phyloP scores from a whole-genome alignment of 1,140 invertebrate species.

The Hydropsyche tenuis region DNA sequence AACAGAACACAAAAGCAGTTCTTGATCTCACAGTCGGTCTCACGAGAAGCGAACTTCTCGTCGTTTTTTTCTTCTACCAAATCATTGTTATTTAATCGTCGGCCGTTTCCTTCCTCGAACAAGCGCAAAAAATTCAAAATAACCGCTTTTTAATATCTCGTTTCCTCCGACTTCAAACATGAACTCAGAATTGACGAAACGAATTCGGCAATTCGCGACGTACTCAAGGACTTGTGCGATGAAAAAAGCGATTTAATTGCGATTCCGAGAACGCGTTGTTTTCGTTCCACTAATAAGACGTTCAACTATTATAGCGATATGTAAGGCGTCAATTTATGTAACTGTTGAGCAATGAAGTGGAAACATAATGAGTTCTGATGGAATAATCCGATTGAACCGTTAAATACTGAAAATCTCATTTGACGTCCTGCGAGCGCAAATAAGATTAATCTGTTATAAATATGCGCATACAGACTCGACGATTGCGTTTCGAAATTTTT shows the following conservation, averaged over 20 bases:
- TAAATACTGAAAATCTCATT: neutral
- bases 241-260: neutral
- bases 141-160: neutral
- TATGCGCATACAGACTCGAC: neutral
- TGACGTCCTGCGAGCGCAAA: neutral
- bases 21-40: neutral
- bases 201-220: no score
- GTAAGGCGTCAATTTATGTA: conserved; percentile 15
- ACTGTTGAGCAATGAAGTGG: conserved; percentile 27
- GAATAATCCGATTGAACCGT: conserved; percentile 7
- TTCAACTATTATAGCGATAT: neutral
- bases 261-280: neutral
- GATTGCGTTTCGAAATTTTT: neutral
- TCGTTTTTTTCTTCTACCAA: neutral
- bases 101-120: neutral
- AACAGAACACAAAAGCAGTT: no score
- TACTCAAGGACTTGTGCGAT: no score
- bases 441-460: neutral
- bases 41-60: neutral
- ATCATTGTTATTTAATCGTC: neutral
- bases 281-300: neutral
- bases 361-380: conserved; percentile 22
- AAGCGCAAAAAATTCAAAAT: neutral
- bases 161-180: neutral
- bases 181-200: neutral